Base-by-base conservation (phyloP, 92 coral and sea anemone species). In the Plumapathes pennacea region DNA sequence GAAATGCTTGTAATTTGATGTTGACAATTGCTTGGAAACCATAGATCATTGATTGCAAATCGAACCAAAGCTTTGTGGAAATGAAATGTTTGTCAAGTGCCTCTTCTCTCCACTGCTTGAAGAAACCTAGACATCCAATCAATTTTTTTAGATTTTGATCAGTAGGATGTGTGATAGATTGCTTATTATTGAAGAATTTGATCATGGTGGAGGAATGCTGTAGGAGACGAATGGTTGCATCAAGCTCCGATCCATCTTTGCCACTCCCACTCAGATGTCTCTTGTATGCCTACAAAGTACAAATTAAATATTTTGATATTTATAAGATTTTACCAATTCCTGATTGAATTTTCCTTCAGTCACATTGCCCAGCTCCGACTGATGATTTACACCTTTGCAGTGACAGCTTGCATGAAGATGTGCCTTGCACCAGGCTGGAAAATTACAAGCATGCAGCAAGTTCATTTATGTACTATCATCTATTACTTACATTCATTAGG, bases 31-130 rank as follows among this genome's bases (percentile, higher is more conserved):
- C 27, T 25, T 39, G 34, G 36, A 81, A 65, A 2, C 88, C 71
- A 51, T 47, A 29, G 31, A 42, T 19, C 86, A 69, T 77, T 8
- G 74, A 72, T 33, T 72, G 80, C 17, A 74, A 31, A 50, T 52
- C 74, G 56, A 74, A 68, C 76, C 77, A 65, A 0, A 81, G 62
- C 23, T 73, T 78, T 17, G 29, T 30, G 0, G 80, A 71, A 20
- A 71, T 56, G 50, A 64, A 71, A 3, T 32, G 30, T 14, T 17
- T 43, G 12, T 57, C 30, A 13, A 25, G 39, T 10, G 47, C 32
- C 13, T 46, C 14, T 29, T 41, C 48, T 44, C 48, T 50, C 84
- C 84, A 77, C 3, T 76, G 28, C 3, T 34, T 10, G 32, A 77
- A 54, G 29, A 26, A 62, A 1, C 36, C 24, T 18, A 68, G 56